Conservation (phyloP, 1,140 invertebrate species). For the Nixonia krombeini region DNA sequence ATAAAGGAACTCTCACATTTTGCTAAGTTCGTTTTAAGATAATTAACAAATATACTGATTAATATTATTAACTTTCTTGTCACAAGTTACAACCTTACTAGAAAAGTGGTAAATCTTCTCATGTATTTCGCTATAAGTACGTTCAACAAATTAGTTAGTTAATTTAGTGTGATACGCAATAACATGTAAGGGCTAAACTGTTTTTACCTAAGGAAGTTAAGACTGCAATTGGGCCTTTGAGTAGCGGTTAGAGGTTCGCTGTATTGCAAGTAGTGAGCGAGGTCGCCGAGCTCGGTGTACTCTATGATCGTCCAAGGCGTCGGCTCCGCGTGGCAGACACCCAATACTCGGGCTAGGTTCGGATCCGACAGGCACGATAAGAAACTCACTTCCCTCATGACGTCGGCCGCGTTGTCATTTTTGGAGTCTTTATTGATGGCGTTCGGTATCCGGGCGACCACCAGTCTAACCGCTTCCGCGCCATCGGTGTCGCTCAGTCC, state of each 20-base stretch:
- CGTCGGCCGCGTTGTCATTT: constrained; percentile 59
- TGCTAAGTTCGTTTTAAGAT: no score
- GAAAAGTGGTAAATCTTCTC: no score
- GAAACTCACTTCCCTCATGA: constrained; percentile 79
- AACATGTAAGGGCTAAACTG: no score
- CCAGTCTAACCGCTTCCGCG: constrained; percentile 64
- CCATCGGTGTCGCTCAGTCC: constrained; percentile 67
- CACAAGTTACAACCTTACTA: no score
- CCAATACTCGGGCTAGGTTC: constrained; percentile 82
- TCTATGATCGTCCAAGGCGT: constrained; percentile 83
- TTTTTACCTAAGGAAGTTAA: constrained; percentile 66
- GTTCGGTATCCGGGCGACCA: constrained; percentile 70
- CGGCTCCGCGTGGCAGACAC: constrained; percentile 76
- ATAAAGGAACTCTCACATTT: no score
- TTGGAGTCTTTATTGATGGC: constrained; percentile 49
- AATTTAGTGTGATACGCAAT: no score
- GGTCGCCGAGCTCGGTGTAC: constrained; percentile 85
- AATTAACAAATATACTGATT: no score
- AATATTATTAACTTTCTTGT: no score
- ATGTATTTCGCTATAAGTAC: no score
- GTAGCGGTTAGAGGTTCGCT: constrained; percentile 64
- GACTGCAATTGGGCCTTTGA: constrained; percentile 62
- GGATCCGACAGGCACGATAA: constrained; percentile 81
- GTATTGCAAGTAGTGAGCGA: constrained; percentile 81
- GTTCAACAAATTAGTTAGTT: no score